phyloP scores from a whole-genome alignment of 2,113 vertebrate genomes.

The Lepidothrix coronata region DNA sequence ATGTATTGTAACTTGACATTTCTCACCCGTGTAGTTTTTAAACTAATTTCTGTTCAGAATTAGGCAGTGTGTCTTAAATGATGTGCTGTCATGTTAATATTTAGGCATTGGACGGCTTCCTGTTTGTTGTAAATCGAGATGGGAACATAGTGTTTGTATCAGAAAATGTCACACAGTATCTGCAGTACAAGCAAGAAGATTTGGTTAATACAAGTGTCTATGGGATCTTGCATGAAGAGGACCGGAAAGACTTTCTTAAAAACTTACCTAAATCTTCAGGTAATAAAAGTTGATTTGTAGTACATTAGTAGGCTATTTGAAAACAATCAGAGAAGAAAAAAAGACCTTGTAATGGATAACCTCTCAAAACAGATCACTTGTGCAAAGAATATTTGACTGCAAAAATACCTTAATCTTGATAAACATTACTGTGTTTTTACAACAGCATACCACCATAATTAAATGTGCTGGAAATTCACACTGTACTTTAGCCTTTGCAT shows the following conservation, averaged over 20 bases:
- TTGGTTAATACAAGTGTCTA: conserved; percentile 96
- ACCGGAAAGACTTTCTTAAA: conserved; percentile 93
- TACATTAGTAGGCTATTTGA: not conserved
- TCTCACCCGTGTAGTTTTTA: not conserved
- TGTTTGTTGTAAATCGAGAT: conserved; percentile 97
- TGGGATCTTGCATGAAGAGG: conserved; percentile 93
- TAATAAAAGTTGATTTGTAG: conserved; percentile 57
- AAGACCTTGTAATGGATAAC: not conserved
- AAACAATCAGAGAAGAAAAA: not conserved
- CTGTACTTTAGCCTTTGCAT: not conserved
- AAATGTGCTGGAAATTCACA: not conserved
- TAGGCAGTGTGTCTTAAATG: not conserved
- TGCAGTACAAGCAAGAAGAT: conserved; percentile 97
- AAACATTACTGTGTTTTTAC: not conserved
- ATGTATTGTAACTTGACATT: not conserved
- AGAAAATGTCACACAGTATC: conserved; percentile 96
- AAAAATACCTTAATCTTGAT: not conserved
- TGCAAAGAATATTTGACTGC: not conserved
- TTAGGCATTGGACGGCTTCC: conserved; percentile 95
- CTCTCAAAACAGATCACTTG: not conserved
- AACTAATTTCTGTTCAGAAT: not conserved
- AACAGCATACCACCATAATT: not conserved
- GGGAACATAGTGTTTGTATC: conserved; percentile 98
- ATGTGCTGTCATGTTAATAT: not conserved
- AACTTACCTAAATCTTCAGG: conserved; percentile 93